These are phyloP conservation scores for Eueides isabella DNA, from an alignment of 1,140 invertebrate genomes.

Conservation along the genomic window DNA sequence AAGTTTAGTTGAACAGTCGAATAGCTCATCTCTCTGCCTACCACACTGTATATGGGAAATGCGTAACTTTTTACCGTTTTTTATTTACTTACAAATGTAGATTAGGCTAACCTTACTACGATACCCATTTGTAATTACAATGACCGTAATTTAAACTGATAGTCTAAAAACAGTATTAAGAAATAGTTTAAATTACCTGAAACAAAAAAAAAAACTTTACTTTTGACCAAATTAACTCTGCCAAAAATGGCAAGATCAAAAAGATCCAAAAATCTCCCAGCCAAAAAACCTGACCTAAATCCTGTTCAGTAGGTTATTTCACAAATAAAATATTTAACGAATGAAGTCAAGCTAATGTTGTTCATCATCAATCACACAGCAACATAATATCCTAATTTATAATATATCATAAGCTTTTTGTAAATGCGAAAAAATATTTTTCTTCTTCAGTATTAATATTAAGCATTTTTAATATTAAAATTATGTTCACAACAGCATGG, in stretches of 20 bases:
- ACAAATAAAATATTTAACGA: not conserved
- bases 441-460: conserved; percentile 3
- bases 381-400: not conserved
- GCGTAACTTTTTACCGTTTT: too few relatives aligned
- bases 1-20: too few relatives aligned
- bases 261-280: not conserved
- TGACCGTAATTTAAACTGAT: not conserved
- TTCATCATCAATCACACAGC: not conserved
- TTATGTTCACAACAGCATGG: conserved; percentile 55
- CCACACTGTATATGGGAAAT: too few relatives aligned
- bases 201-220: not conserved
- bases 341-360: not conserved
- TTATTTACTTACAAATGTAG: not conserved
- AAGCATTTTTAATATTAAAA: conserved; percentile 2
- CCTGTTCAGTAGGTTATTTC: not conserved
- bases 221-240: not conserved
- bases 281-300: not conserved
- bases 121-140: not conserved
- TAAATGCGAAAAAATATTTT: conserved; percentile 7
- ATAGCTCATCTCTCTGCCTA: too few relatives aligned
- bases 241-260: not conserved
- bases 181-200: too few relatives aligned
- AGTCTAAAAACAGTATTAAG: not conserved
- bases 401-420: not conserved
- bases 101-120: not conserved